Base-by-base conservation (phyloP, 2,113 vertebrate species). In the Sinosuthora webbiana region DNA sequence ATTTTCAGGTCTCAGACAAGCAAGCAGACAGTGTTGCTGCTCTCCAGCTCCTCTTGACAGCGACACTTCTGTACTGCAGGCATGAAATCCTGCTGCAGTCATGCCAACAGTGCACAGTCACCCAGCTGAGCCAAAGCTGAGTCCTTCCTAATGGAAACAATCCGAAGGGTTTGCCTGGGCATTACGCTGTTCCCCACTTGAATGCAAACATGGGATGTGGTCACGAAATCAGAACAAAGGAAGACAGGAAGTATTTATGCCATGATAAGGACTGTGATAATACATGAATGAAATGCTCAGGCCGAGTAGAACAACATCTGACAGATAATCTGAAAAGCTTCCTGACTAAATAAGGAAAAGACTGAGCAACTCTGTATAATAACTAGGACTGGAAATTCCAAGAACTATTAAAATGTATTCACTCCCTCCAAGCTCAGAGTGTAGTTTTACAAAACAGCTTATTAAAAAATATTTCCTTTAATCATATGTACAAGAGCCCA, bases 301-400 rank as follows among this genome's bases (percentile, higher is more conserved):
- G 11, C 42, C 15, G 27, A 81, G 52, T 47, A 39, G 75, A 86
- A 37, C 79, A 77, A 8, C 37, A 33, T 86, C 59, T 55, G 21
- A 52, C 17, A 80, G 75, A 76, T 62, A 69, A 90, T 86, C 82
- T 90, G 59, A 89, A 19, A 67, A 89, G 24, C 31, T 56, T 63
- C 62, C 47, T 75, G 64, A 81, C 91, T 89, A 71, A 95, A 84
- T 47, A 94, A 93, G 94, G 73, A 59, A 78, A 84, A n/a, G 27
- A 63, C 35, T 52, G 47, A 92, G 78, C 22, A 90, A 37, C 15
- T 19, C 19, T 6, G 13, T 21, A 2, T 37, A 70, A 45, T 18
- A 49, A 88, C n/a, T 24, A 68, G 52, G 37, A 71, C 22, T 80
- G 42, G 65, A 94, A 90, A 90, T 42, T 81, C 60, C 68, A 78